Evolutionary conservation across 37 sponge, comb jelly and placozoan genomes (phyloP).

Genomic region (Theonella swinhoei): DNA sequence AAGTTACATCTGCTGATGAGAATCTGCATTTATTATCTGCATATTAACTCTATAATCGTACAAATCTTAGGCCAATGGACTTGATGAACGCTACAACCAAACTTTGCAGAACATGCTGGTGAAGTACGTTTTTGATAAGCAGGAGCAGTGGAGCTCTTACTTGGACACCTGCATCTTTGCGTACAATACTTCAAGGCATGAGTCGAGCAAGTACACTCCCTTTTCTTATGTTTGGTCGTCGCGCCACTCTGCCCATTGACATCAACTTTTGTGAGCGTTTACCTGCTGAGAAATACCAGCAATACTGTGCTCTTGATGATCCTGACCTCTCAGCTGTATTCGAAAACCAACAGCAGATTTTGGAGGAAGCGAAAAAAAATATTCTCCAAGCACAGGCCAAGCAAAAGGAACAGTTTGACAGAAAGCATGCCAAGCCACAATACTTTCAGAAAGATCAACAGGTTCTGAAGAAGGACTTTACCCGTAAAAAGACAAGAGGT

Average conservation of each 20-base stretch:
- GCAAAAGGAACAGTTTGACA: conserved; percentile 73
- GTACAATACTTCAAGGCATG: conserved; percentile 76
- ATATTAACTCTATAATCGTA: neutral
- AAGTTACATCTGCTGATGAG: too few species aligned
- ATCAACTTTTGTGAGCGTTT: neutral
- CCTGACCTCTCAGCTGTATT: neutral
- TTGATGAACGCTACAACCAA: conserved; percentile 65
- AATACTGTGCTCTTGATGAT: conserved; percentile 12
- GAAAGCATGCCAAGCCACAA: conserved; percentile 59
- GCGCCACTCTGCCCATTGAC: conserved; percentile 62
- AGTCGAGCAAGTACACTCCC: conserved; percentile 63
- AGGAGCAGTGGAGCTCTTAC: conserved; percentile 43
- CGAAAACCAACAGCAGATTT: neutral
- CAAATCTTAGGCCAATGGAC: conserved; percentile 62
- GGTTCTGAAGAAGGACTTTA: conserved; percentile 70
- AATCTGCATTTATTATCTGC: neutral
- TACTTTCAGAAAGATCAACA: conserved; percentile 21
- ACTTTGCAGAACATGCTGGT: conserved; percentile 66
- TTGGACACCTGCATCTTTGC: conserved; percentile 70
- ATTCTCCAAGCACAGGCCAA: conserved; percentile 59
- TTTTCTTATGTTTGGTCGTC: conserved; percentile 73
- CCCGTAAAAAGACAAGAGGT: conserved; percentile 66
- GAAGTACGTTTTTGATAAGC: conserved; percentile 52
- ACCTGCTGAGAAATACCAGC: conserved; percentile 15
- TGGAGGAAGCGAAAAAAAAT: conserved; percentile 69